Evolutionary conservation across 1,140 invertebrate species (phyloP).

Genomic region (Formica selysi): DNA sequence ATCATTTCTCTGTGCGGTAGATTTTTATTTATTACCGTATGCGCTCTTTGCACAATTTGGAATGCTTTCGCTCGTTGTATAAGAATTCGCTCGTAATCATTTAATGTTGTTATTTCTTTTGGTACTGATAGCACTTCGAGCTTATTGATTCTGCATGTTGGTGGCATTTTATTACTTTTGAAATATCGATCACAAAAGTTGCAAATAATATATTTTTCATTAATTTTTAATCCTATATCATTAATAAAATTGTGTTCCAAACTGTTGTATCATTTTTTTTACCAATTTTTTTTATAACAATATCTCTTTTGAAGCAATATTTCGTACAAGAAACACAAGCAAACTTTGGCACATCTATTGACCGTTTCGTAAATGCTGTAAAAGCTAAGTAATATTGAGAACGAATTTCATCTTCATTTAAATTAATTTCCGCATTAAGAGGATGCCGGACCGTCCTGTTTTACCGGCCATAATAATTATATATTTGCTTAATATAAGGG

Average conservation of each 20-base stretch:
- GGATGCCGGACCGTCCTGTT: too few relatives aligned
- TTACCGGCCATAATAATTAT: too few relatives aligned
- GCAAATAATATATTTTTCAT: conserved; percentile 6
- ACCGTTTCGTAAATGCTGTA: neutral
- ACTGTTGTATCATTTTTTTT: neutral
- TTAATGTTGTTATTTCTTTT: conserved; percentile 2
- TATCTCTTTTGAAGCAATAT: too few relatives aligned
- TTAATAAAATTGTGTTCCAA: conserved; percentile 4
- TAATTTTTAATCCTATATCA: neutral
- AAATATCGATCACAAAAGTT: neutral
- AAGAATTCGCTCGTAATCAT: conserved; percentile 1
- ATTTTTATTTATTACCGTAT: too few relatives aligned
- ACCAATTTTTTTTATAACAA: too few relatives aligned
- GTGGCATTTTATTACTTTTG: conserved; percentile 16
- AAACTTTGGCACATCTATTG: neutral
- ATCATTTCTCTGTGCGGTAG: too few relatives aligned
- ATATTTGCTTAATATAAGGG: too few relatives aligned
- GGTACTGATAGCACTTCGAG: neutral
- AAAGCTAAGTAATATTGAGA: conserved; percentile 3
- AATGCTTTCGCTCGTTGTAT: conserved; percentile 74
- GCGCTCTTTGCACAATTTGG: conserved; percentile 68
- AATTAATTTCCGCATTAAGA: neutral
- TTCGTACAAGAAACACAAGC: conserved; percentile 20
- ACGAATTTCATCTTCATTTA: neutral
- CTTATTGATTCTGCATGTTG: neutral